These are phyloP conservation scores for Esox niger DNA, from an alignment of 2,113 vertebrate genomes.

Conservation along the genomic window DNA sequence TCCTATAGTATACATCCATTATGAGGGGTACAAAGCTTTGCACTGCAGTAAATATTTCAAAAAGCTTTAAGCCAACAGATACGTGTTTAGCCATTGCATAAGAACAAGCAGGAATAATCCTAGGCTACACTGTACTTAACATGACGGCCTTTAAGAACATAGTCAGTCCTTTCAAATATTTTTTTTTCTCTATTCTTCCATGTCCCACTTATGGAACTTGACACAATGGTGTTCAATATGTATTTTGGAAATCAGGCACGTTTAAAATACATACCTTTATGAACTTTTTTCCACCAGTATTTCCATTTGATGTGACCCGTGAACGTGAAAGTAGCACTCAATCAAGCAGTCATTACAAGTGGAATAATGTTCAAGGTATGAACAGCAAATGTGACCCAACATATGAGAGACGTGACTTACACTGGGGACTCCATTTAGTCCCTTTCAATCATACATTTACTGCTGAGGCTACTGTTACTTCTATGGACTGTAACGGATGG, in stretches of 20 bases:
- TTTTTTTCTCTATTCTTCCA: constrained; percentile 52
- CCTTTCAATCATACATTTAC: not conserved
- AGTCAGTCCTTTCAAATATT: not conserved
- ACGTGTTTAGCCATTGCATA: no score
- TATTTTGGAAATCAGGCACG: constrained; percentile 52
- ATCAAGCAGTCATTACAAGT: constrained; percentile 9
- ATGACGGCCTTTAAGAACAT: constrained; percentile 37
- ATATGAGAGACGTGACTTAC: constrained; percentile 13
- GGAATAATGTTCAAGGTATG: constrained; percentile 27
- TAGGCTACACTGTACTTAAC: constrained; percentile 17
- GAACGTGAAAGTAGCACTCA: constrained; percentile 32
- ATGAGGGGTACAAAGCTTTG: constrained; percentile 15
- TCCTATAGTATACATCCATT: constrained; percentile 16
- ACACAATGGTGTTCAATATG: constrained; percentile 48
- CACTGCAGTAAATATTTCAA: constrained; percentile 24
- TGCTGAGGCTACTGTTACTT: no score
- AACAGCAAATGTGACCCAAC: constrained; percentile 33
- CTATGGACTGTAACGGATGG: no score
- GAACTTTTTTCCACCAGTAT: constrained; percentile 48
- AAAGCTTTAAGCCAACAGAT: constrained; percentile 39
- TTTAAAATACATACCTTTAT: constrained; percentile 60
- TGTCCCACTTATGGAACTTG: constrained; percentile 49
- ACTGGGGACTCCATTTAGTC: constrained; percentile 10
- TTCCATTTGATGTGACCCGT: constrained; percentile 41
- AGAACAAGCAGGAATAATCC: constrained; percentile 37